Conservation (phyloP, 2,888 invertebrate species). For the Microctonus hyperodae region DNA sequence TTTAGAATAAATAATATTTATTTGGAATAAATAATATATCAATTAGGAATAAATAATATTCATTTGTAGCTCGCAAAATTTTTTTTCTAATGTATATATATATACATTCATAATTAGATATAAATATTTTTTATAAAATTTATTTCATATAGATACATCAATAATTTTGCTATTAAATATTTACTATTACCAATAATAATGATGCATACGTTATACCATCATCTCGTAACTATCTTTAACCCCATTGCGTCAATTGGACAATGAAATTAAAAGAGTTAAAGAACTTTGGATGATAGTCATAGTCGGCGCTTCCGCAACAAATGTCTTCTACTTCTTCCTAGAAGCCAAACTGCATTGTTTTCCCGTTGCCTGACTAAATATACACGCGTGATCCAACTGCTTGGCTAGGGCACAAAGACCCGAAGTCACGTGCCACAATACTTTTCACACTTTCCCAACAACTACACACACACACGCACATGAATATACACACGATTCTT, state of each 20-base stretch:
- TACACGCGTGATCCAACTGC: slow-evolving; percentile 55
- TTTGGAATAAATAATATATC: too few relatives aligned
- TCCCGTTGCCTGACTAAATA: slow-evolving; percentile 56
- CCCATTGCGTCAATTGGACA: not conserved
- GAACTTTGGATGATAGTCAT: slow-evolving; percentile 4
- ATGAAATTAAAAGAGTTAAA: slow-evolving; percentile 10
- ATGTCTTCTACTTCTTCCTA: slow-evolving; percentile 46
- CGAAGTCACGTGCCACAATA: slow-evolving; percentile 53
- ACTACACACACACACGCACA: slow-evolving; percentile 10
- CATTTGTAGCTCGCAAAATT: too few relatives aligned
- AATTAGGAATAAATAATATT: too few relatives aligned
- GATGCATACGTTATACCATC: not conserved
- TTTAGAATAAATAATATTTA: too few relatives aligned
- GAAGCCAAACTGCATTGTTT: slow-evolving; percentile 58
- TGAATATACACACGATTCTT: too few relatives aligned
- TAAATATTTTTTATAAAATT: not conserved
- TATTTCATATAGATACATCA: not conserved
- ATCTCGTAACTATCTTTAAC: not conserved
- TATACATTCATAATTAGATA: not conserved
- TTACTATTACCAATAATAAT: too few relatives aligned
- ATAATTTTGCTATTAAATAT: not conserved
- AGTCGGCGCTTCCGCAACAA: slow-evolving; percentile 39
- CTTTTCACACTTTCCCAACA: slow-evolving; percentile 29
- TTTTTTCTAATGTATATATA: too few relatives aligned
- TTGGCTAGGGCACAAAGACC: slow-evolving; percentile 46